Conservation (phyloP, 2,113 vertebrate species). For the Podarcis cretensis region DNA sequence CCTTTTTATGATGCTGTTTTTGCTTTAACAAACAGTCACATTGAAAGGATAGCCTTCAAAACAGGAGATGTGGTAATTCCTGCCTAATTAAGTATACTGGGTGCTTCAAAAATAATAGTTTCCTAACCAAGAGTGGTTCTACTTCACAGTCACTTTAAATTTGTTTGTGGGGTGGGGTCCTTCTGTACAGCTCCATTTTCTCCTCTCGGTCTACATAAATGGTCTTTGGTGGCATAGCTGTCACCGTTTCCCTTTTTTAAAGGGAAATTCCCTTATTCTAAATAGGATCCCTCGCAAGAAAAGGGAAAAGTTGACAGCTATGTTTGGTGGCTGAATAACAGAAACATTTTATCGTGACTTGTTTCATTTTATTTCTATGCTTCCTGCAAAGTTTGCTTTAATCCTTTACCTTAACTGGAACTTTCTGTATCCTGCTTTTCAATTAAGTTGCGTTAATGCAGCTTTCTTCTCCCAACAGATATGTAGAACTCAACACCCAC, state of each 20-base stretch:
- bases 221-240: background rate
- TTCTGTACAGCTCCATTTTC: background rate
- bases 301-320: no score
- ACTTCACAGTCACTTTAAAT: background rate
- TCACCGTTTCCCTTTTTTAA: no score
- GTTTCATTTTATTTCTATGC: background rate
- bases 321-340: background rate
- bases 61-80: background rate
- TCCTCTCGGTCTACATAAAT: background rate
- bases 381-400: background rate
- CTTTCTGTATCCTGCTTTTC: background rate
- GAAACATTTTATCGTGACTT: background rate
- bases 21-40: background rate
- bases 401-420: background rate
- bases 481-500: conserved; percentile 53
- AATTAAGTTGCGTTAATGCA: background rate
- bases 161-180: background rate
- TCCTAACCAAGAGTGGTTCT: background rate
- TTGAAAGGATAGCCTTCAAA: background rate
- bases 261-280: no score
- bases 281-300: no score
- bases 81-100: background rate
- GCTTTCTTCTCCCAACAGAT: conserved; percentile 40
- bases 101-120: background rate
- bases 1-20: background rate